Percentiles rank a stretch among this genome's conserved stretches.
Evolutionary conservation across 2,888 invertebrate genomes (phyloP).

Genomic region (Halictus ligatus): DNA sequence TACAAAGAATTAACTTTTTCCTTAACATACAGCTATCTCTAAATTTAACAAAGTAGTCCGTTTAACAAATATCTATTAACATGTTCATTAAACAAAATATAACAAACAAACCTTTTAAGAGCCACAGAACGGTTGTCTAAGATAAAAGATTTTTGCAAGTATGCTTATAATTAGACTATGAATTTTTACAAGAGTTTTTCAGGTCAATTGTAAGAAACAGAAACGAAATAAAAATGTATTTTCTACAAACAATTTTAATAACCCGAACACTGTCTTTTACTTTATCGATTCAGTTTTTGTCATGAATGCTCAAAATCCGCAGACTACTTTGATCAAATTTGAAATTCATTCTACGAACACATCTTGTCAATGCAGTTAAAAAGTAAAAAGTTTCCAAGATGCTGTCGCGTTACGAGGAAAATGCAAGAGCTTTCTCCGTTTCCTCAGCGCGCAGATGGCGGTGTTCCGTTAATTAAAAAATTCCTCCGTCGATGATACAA

Average conservation of each 20-base stretch:
- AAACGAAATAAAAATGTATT: too few species aligned
- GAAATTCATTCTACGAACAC: background rate
- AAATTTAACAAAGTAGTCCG: background rate
- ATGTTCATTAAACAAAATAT: background rate
- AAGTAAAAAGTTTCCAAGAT: background rate
- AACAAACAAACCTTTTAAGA: background rate
- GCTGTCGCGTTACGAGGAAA: background rate
- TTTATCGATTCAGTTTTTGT: background rate
- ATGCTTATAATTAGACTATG: too few species aligned
- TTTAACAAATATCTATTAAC: background rate
- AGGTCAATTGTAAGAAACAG: too few species aligned
- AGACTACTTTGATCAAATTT: too few species aligned
- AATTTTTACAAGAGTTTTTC: too few species aligned
- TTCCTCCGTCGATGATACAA: background rate
- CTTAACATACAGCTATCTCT: background rate
- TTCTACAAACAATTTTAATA: too few species aligned
- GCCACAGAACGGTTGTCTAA: too few species aligned
- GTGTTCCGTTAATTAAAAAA: background rate
- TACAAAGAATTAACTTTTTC: background rate
- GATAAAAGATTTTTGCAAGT: too few species aligned
- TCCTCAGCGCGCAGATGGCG: background rate
- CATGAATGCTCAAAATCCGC: too few species aligned
- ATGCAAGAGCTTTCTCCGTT: background rate
- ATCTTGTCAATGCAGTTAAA: background rate
- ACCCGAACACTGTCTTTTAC: too few species aligned